Evolutionary conservation across 2,888 invertebrate species (phyloP).

Genomic region (Lingula anatina): DNA sequence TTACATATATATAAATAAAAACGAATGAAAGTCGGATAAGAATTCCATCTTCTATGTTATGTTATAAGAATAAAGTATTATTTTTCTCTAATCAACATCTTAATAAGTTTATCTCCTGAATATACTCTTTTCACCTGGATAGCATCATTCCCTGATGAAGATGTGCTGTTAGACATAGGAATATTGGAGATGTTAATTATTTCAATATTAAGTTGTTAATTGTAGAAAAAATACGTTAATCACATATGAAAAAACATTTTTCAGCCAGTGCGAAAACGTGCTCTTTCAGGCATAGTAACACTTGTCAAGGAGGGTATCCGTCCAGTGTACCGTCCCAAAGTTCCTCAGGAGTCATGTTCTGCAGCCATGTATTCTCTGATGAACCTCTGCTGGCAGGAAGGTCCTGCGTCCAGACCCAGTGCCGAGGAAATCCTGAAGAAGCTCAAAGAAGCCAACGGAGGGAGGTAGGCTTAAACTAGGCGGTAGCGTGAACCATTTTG

Average conservation of each 20-base stretch:
- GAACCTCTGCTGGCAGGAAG: slow-evolving; percentile 29
- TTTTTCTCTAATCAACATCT: too few species aligned
- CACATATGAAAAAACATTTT: background rate
- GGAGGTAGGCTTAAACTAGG: slow-evolving; percentile 10
- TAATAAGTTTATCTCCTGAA: too few species aligned
- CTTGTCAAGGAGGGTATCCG: slow-evolving; percentile 3
- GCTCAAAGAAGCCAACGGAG: slow-evolving; percentile 18
- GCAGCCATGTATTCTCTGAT: slow-evolving; percentile 19
- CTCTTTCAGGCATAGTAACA: slow-evolving; percentile 7
- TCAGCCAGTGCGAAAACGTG: background rate
- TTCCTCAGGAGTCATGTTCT: slow-evolving; percentile 13
- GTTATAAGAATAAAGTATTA: too few species aligned
- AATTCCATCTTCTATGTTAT: too few species aligned
- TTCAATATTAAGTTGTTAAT: too few species aligned
- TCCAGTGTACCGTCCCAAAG: slow-evolving; percentile 18
- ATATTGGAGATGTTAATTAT: too few species aligned
- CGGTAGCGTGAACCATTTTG: too few species aligned
- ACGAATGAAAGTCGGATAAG: background rate
- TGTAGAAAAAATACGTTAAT: background rate
- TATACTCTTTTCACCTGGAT: too few species aligned
- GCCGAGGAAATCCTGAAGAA: slow-evolving; percentile 19
- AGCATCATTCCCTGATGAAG: too few species aligned
- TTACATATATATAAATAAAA: background rate
- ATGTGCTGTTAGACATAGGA: too few species aligned
- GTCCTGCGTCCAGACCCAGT: slow-evolving; percentile 21